Evolutionary conservation across 2,888 invertebrate species (phyloP).

Genomic region (Drosophila austrosaltans): DNA sequence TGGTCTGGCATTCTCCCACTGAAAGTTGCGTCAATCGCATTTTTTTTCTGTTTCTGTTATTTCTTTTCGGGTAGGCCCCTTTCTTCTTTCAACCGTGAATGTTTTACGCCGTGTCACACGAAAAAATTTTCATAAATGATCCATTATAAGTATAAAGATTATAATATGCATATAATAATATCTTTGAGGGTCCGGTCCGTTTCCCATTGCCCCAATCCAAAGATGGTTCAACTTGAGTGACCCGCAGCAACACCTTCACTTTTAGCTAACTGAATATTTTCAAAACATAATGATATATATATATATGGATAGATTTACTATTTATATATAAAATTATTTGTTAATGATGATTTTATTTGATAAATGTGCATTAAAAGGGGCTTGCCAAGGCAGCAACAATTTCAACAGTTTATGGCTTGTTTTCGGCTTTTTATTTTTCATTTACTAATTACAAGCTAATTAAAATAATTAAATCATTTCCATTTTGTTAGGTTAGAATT

Average conservation of each 20-base stretch:
- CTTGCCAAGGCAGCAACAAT: conserved; percentile 37
- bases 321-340: neutral
- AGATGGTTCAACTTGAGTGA: conserved; percentile 1
- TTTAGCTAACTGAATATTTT: conserved; percentile 23
- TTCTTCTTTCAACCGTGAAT: conserved; percentile 6
- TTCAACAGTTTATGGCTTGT: conserved; percentile 5
- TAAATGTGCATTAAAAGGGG: conserved; percentile 16
- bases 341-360: neutral
- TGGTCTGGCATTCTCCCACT: conserved; percentile 2
- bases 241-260: conserved; percentile 41
- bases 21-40: conserved; percentile 3
- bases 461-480: conserved; percentile 40
- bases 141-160: conserved; percentile 60
- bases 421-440: conserved; percentile 25
- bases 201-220: neutral
- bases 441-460: conserved; percentile 60
- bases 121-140: conserved; percentile 65
- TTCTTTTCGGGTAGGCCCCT: neutral
- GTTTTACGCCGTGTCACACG: conserved; percentile 1
- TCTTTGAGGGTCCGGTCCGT: conserved; percentile 3
- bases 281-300: neutral
- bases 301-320: neutral
- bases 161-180: conserved; percentile 47
- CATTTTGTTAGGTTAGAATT: conserved; percentile 53
- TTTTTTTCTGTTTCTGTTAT: neutral